Evolutionary conservation across 2,888 invertebrate species (phyloP).

Genomic region (Spisula solida): DNA sequence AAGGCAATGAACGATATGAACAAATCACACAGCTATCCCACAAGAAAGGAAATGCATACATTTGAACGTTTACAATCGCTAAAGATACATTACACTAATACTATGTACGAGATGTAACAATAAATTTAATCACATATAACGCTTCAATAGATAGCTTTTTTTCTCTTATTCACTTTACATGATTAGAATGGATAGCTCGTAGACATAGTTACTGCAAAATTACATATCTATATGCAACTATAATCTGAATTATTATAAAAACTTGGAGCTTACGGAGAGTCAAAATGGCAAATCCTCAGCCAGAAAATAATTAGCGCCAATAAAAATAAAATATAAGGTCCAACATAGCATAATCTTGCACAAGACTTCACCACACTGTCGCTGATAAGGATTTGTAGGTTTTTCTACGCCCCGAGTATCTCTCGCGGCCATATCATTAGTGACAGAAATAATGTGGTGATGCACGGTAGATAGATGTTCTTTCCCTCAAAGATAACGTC

Average conservation of each 20-base stretch:
- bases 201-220: not conserved
- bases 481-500: constrained; percentile 47
- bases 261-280: constrained; percentile 18
- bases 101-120: no score
- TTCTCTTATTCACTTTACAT: not conserved
- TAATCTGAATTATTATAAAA: constrained; percentile 33
- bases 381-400: constrained; percentile 57
- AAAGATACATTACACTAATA: no score
- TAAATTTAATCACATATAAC: not conserved
- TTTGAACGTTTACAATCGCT: no score
- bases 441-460: constrained; percentile 54
- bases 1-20: no score
- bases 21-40: no score
- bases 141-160: not conserved
- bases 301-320: constrained; percentile 57
- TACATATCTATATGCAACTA: constrained; percentile 28
- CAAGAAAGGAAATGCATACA: no score
- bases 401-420: constrained; percentile 57
- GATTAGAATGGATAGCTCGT: not conserved
- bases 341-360: constrained; percentile 55
- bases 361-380: constrained; percentile 49
- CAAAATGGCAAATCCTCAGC: constrained; percentile 29
- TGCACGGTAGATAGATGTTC: constrained; percentile 23
- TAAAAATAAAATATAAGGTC: constrained; percentile 43
- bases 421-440: constrained; percentile 61